These are phyloP conservation scores for Harpagifer antarcticus DNA, from an alignment of 2,797 vertebrate genomes.

Conservation along the genomic window DNA sequence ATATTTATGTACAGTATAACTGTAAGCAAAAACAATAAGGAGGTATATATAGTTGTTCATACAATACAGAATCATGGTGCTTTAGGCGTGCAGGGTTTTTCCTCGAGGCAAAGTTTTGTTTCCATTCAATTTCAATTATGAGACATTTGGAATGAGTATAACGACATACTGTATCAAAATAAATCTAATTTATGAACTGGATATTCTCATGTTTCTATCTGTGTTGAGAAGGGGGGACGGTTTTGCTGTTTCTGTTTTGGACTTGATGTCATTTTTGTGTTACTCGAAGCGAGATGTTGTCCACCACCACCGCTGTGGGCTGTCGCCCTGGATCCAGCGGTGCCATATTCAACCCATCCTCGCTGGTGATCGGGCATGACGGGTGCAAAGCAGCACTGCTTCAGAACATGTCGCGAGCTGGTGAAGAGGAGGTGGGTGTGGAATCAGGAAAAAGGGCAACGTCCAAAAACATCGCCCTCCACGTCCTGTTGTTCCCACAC, in stretches of 20 bases:
- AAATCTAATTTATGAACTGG: conserved; percentile 74
- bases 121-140: conserved; percentile 47
- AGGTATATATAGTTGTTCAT: conserved; percentile 59
- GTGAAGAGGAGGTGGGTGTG: conserved; percentile 89
- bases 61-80: conserved; percentile 72
- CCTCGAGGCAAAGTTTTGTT: conserved; percentile 57
- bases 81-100: conserved; percentile 71
- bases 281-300: conserved; percentile 34
- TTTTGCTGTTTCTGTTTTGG: conserved; percentile 42
- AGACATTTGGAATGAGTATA: conserved; percentile 61
- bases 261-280: conserved; percentile 54
- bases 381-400: conserved; percentile 80
- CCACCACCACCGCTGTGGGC: conserved; percentile 44
- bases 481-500: conserved; percentile 56
- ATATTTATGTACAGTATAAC: conserved; percentile 69
- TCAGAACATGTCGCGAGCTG: conserved; percentile 84
- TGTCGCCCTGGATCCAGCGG: conserved; percentile 72
- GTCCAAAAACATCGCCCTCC: conserved; percentile 74
- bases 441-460: conserved; percentile 85
- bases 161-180: conserved; percentile 65
- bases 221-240: conserved; percentile 4
- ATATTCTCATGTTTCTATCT: conserved; percentile 26
- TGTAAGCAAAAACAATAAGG: conserved; percentile 52
- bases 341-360: conserved; percentile 65
- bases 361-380: conserved; percentile 69